A percentile compares a stretch with the other conserved stretches of the same genome.
These are phyloP conservation scores for Heterotilapia buettikoferi DNA, from an alignment of 2,113 vertebrate species.

Conservation along the genomic window DNA sequence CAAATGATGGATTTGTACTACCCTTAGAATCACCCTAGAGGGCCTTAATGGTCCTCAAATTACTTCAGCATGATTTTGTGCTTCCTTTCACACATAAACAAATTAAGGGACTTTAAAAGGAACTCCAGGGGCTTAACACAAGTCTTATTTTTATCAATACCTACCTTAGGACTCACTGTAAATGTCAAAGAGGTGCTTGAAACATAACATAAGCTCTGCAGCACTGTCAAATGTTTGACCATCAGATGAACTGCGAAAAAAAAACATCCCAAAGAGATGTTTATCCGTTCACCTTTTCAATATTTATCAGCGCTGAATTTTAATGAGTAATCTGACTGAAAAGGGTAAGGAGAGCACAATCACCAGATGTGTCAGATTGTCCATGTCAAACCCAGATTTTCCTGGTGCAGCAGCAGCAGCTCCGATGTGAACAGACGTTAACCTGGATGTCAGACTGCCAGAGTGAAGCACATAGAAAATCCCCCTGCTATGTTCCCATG, in stretches of 20 bases:
- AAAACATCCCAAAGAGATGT: not conserved
- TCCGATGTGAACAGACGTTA: constrained; percentile 15
- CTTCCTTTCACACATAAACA: not conserved
- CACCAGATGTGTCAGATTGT: constrained; percentile 10
- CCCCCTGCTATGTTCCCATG: constrained; percentile 21
- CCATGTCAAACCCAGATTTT: not conserved
- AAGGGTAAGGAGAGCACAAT: not conserved
- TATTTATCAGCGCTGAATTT: constrained; percentile 27
- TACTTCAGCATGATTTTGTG: not conserved
- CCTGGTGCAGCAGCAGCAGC: not conserved
- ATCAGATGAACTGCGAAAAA: not conserved
- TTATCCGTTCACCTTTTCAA: not conserved
- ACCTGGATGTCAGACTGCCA: constrained; percentile 52
- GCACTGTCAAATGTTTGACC: not conserved
- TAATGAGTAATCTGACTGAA: constrained; percentile 28
- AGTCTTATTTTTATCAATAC: not conserved
- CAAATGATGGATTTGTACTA: not conserved
- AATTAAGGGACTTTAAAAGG: not conserved
- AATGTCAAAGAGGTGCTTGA: not conserved
- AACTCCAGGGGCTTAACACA: not conserved
- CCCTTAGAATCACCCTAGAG: not conserved
- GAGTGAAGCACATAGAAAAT: constrained; percentile 9
- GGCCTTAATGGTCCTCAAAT: not conserved
- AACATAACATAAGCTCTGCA: not conserved
- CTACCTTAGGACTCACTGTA: not conserved